Evolutionary conservation across 2,888 invertebrate genomes (phyloP), one percentile per base, ranked within the genome.

Genomic region (Pristionchus exspectatus): DNA sequence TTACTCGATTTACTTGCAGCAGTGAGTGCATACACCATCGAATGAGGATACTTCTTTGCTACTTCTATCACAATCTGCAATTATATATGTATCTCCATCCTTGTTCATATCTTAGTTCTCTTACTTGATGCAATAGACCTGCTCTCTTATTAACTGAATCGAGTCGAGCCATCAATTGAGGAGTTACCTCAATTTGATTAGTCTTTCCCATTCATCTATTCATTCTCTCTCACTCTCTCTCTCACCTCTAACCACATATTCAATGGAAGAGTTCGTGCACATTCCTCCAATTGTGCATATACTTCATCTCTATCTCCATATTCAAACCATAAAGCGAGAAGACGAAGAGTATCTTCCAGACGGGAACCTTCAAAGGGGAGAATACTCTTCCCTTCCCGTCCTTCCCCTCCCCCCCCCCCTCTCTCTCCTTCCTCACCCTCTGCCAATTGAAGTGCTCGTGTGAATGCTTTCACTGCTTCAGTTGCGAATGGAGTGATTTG

Each of bases 281-380:
- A 98, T 93, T 98, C 98, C 0, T 97, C 96, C 69, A 99, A 96
- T 0, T 98, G 98, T 92, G 98, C 98, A 95, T 98, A 97, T 0
- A 99, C 98, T 93, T 98, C 97, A 0, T 97, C 97, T 96, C 97
- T 97, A 92, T 98, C 93, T 16, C 94, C 95, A 87, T 98, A 98
- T 95, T 99, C 99, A 95, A 99, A 99, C 98, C 99, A 99, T 1
- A 99, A 96, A 0, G 99, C 99, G 69, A 99, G 96, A 90, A 99
- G 96, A n/a, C 96, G 96, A 30, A 99, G 96, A 0, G 98, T 99
- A 94, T 99, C 99, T 96, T 99, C 99, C 56, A 99, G 96, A 2
- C 98, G 98, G 0, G 94, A 94, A 33, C 93, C 92, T 90, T 27
- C 30, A 66, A 24, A 7, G 50, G 30, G 24, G 69, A 12, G 30